phyloP scores from a whole-genome alignment of 2,113 vertebrate species.

The Pitta sordida region DNA sequence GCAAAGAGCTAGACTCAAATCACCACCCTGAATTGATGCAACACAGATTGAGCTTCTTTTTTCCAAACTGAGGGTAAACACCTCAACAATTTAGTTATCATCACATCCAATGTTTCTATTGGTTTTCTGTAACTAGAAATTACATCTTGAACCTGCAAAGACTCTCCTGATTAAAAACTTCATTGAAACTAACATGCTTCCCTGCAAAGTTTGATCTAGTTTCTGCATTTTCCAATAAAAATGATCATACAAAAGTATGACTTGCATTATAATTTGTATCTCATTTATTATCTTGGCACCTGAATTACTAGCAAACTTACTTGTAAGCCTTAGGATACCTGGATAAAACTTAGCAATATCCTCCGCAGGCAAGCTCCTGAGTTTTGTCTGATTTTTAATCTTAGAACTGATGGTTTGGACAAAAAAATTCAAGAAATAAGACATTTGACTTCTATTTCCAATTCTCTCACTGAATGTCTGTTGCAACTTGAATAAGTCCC shows the following conservation, averaged over 20 bases:
- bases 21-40: neutral
- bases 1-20: neutral
- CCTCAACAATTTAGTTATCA: neutral
- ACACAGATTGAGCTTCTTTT: neutral
- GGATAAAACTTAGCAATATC: neutral
- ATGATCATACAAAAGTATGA: conserved; percentile 8
- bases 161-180: neutral
- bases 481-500: neutral
- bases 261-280: neutral
- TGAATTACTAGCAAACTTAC: neutral
- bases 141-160: neutral
- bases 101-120: neutral
- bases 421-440: neutral
- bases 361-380: neutral
- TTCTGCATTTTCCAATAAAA: conserved; percentile 21
- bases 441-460: conserved; percentile 31
- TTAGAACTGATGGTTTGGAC: neutral
- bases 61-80: neutral
- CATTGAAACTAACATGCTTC: neutral
- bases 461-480: neutral
- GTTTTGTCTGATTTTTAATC: neutral
- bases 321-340: neutral
- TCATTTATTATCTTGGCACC: conserved; percentile 35
- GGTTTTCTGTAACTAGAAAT: conserved; percentile 1
- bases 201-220: neutral